Evolutionary conservation across 1,140 invertebrate genomes (phyloP).

Genomic region (Cydia fagiglandana): DNA sequence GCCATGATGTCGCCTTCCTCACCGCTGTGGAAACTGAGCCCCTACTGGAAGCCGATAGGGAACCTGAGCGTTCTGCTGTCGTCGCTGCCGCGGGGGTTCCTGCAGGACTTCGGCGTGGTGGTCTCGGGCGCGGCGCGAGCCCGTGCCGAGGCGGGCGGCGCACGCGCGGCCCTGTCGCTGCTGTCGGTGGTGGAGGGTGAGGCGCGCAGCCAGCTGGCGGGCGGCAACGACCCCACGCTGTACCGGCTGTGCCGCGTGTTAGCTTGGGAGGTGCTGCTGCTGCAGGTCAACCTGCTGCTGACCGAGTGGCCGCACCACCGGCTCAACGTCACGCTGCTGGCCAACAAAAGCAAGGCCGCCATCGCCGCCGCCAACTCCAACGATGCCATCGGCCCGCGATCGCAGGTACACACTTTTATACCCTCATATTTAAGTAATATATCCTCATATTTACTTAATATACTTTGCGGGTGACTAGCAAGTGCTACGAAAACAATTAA

Average conservation of each 20-base stretch:
- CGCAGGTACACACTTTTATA: constrained; percentile 57
- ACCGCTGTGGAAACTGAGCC: constrained; percentile 85
- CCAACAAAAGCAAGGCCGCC: constrained; percentile 78
- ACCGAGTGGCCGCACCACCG: constrained; percentile 75
- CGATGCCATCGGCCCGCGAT: constrained; percentile 74
- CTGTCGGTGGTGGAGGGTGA: constrained; percentile 85
- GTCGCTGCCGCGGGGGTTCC: constrained; percentile 82
- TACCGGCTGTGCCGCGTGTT: constrained; percentile 86
- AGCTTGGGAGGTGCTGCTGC: constrained; percentile 89
- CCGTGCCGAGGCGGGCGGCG: constrained; percentile 83
- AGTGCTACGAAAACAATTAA: too few species aligned
- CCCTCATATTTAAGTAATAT: too few species aligned
- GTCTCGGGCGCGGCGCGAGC: constrained; percentile 92
- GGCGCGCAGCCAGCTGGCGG: constrained; percentile 80
- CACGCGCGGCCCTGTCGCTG: constrained; percentile 85
- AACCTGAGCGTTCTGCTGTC: constrained; percentile 86
- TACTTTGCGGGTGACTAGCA: too few species aligned
- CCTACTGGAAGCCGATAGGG: constrained; percentile 88
- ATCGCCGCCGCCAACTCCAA: constrained; percentile 76
- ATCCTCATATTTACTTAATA: not conserved
- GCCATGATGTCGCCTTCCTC: constrained; percentile 82
- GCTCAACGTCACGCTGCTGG: constrained; percentile 63
- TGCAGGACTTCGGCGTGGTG: constrained; percentile 88
- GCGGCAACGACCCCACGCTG: constrained; percentile 63
- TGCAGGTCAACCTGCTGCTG: constrained; percentile 84